phyloP scores from a whole-genome alignment of 2,113 vertebrate species.

The Brachyhypopomus occidentalis region DNA sequence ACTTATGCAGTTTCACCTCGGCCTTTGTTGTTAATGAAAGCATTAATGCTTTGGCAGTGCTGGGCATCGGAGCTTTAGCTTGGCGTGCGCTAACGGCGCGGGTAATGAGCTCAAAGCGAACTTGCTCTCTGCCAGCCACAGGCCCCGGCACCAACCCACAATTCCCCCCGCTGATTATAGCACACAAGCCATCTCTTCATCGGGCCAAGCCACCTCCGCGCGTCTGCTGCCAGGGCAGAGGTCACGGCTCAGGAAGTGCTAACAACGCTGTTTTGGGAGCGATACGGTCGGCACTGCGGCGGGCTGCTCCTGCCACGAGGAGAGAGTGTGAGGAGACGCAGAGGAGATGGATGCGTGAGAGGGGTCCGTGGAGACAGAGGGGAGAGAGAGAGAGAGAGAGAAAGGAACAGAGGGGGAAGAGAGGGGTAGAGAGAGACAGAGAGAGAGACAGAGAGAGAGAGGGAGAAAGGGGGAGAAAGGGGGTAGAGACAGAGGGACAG shows the following conservation, averaged over 20 bases:
- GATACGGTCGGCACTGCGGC: conserved; percentile 52
- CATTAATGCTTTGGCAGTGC: neutral
- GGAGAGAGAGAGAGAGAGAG: too few species aligned
- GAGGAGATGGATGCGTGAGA: too few species aligned
- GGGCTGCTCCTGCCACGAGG: neutral
- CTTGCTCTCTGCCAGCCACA: conserved; percentile 66
- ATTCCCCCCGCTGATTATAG: conserved; percentile 64
- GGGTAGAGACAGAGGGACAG: too few species aligned
- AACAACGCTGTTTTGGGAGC: conserved; percentile 64
- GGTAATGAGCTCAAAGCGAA: conserved; percentile 67
- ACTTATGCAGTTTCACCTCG: conserved; percentile 3
- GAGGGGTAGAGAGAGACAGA: neutral
- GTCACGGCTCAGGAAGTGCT: conserved; percentile 67
- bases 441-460: neutral
- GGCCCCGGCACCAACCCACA: conserved; percentile 66
- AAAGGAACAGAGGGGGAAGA: too few species aligned
- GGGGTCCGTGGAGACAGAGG: neutral
- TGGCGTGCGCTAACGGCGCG: neutral
- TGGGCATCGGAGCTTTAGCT: too few species aligned
- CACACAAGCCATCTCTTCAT: conserved; percentile 63
- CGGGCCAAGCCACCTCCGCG: conserved; percentile 45
- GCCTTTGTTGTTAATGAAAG: neutral
- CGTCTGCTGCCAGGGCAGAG: conserved; percentile 54
- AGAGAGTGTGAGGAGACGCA: neutral
- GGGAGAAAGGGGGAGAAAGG: conserved; percentile 23